A percentile compares a stretch with the other conserved stretches of the same genome.
Conservation (phyloP, 2,113 vertebrate genomes). For the Eptesicus fuscus region DNA sequence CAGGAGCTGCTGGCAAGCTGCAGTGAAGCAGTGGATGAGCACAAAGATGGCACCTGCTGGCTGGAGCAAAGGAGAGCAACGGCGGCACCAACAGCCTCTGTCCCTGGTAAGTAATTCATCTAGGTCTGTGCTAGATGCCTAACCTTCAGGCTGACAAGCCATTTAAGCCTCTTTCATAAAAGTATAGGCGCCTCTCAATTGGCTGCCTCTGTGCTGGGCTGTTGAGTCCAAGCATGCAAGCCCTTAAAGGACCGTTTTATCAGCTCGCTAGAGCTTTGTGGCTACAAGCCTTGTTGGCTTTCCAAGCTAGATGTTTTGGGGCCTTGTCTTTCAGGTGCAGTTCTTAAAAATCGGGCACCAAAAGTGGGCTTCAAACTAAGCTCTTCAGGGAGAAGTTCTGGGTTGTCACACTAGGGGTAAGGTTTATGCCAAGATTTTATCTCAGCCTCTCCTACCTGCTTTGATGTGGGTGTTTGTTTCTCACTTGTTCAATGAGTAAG, state of each 20-base stretch:
- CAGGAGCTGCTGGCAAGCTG: neutral
- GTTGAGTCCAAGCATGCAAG: neutral
- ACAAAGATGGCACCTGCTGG: neutral
- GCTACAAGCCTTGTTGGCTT: neutral
- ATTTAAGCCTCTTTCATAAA: neutral
- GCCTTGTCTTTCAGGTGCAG: neutral
- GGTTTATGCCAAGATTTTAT: neutral
- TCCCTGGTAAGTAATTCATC: neutral
- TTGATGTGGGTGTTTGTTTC: too few relatives aligned
- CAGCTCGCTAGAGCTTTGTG: neutral
- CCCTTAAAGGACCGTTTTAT: neutral
- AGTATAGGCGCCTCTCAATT: neutral
- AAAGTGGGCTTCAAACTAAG: neutral
- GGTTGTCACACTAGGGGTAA: neutral
- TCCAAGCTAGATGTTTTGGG: neutral
- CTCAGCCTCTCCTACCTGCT: neutral
- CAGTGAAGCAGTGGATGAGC: neutral
- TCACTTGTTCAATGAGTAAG: neutral
- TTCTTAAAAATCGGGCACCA: neutral
- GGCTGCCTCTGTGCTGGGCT: neutral
- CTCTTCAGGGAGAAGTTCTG: neutral
- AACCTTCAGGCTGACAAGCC: neutral
- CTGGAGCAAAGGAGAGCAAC: neutral
- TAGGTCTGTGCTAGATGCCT: neutral
- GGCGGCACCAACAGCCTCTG: neutral